Evolutionary conservation across 1,140 invertebrate species (phyloP), one percentile per base, ranked within the genome.

Genomic region (Latrodectus geometricus): DNA sequence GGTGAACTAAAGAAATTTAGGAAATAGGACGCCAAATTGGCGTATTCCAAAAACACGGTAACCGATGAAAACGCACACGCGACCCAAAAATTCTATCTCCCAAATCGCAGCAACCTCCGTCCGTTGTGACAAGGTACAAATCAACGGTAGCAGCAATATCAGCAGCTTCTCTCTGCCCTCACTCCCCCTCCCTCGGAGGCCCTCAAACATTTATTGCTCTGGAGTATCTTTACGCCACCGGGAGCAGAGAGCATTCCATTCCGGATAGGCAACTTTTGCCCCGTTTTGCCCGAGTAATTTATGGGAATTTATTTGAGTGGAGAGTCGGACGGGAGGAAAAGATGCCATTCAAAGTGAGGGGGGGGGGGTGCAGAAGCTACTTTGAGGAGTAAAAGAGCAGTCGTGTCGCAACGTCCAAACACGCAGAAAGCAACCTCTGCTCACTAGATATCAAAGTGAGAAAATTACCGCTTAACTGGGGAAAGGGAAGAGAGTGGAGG

Each of bases 61-160:
- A 9, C 48, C 56, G 65, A 49, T 54, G 56, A 66, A 52, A 81
- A 72, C 70, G n/a, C 23, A 17, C 21, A 17, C 80, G 4, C 61
- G 21, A 56, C 35, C 54, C 21, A 75, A 75, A 75, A 75, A 75
- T 75, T 61, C 54, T 61, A 61, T 61, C 54, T 15, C 61, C 61
- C 82, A 56, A 77, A 77, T 77, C 35, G 74, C 76, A 73, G 77
- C 49, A 66, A 75, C 85, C 85, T 21, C 35, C 21, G 20, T 61
- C 35, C 15, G 35, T 50, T 82, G 86, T 87, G 86, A 87, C 86
- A 87, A 87, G 78, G 79, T 87, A 87, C 86, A 87, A 87, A 87
- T 87, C 86, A 87, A 82, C 72, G 86, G 35, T 56, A 82, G 78
- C 73, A 83, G 78, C 86, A 87, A 87, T 87, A 87, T 80, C 78